Evolutionary conservation across 2,888 invertebrate species (phyloP).

Genomic region (Isotomurus palustris): DNA sequence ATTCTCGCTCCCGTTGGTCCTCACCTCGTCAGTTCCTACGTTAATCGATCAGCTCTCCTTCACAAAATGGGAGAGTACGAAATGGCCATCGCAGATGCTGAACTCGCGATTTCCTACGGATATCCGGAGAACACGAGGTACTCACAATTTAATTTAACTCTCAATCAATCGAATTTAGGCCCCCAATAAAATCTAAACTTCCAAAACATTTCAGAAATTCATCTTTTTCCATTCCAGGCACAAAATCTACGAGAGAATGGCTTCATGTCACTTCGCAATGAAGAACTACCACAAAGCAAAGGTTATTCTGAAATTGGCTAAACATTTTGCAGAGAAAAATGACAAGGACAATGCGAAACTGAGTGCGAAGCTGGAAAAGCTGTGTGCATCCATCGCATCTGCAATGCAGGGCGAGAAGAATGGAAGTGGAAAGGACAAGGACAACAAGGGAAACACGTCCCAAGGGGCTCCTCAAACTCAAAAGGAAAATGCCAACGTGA

Average conservation of each 20-base stretch:
- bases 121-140: slow-evolving; percentile 57
- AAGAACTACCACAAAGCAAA: slow-evolving; percentile 61
- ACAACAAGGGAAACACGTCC: not conserved
- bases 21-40: slow-evolving; percentile 61
- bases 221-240: slow-evolving; percentile 51
- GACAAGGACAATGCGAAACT: slow-evolving; percentile 33
- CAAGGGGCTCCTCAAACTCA: not conserved
- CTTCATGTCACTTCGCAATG: slow-evolving; percentile 54
- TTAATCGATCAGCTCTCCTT: slow-evolving; percentile 63
- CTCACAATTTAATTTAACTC: not conserved
- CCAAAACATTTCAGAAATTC: not conserved
- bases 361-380: slow-evolving; percentile 38
- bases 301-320: slow-evolving; percentile 62
- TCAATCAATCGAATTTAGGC: not conserved
- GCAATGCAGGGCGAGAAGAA: slow-evolving; percentile 10
- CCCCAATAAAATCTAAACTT: not conserved
- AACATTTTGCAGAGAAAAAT: slow-evolving; percentile 55
- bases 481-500: not conserved
- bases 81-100: slow-evolving; percentile 64
- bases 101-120: slow-evolving; percentile 59
- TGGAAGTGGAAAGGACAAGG: not conserved
- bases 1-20: slow-evolving; percentile 66
- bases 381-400: slow-evolving; percentile 25
- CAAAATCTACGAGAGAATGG: slow-evolving; percentile 66
- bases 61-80: slow-evolving; percentile 57